Evolutionary conservation across 2,888 invertebrate species (phyloP).

Genomic region (Ochropleura leucogaster): DNA sequence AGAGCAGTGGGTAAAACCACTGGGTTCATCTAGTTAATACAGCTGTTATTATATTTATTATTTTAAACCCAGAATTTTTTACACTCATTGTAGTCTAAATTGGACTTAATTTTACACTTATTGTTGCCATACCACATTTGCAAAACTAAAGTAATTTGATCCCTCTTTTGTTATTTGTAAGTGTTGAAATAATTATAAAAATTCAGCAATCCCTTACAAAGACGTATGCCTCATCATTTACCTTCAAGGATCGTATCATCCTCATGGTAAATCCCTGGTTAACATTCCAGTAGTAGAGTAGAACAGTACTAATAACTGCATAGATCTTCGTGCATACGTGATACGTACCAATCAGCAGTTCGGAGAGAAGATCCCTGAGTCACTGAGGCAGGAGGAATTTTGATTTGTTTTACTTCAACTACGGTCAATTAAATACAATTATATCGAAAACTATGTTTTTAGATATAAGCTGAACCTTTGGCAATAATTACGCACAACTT

Average conservation of each 20-base stretch:
- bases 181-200: not conserved
- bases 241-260: not conserved
- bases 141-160: not conserved
- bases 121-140: not conserved
- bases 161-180: not conserved
- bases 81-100: no score
- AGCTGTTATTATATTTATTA: no score
- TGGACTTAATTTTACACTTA: not conserved
- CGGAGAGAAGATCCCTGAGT: conserved; percentile 81
- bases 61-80: no score
- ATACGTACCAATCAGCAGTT: conserved; percentile 81
- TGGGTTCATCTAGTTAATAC: no score
- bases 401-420: conserved; percentile 69
- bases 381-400: conserved; percentile 85
- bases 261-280: not conserved
- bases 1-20: no score
- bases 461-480: not conserved
- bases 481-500: conserved; percentile 10
- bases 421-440: conserved; percentile 26
- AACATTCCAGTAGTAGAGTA: not conserved
- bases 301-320: not conserved
- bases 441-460: conserved; percentile 1
- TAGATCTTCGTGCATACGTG: conserved; percentile 3
- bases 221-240: not conserved
- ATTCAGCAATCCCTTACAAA: not conserved